Evolutionary conservation across 1,140 invertebrate genomes (phyloP).

Genomic region (Maniola jurtina): DNA sequence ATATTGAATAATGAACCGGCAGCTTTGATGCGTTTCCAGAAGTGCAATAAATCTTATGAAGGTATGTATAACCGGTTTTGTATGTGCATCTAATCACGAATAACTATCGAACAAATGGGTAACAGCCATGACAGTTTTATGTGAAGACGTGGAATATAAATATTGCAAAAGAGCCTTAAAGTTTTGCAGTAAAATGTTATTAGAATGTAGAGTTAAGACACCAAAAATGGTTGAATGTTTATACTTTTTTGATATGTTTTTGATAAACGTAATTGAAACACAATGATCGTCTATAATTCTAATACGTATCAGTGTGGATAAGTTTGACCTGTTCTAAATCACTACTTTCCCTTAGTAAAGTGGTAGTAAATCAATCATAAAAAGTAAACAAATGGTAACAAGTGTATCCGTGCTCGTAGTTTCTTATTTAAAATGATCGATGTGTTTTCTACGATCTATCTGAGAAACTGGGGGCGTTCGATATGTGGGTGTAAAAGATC

Average conservation of each 20-base stretch:
- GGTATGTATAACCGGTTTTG: background rate
- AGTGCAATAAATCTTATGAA: background rate
- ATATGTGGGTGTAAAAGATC: background rate
- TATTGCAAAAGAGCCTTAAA: too few relatives aligned
- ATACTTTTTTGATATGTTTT: too few relatives aligned
- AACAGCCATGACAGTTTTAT: too few relatives aligned
- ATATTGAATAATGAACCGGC: background rate
- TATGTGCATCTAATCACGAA: too few relatives aligned
- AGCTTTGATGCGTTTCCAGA: background rate
- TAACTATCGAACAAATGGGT: too few relatives aligned
- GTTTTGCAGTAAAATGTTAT: too few relatives aligned
- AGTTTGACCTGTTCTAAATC: background rate
- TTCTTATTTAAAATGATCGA: slow-evolving; percentile 2
- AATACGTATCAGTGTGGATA: too few relatives aligned
- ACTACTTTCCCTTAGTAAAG: background rate
- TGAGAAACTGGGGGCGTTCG: background rate
- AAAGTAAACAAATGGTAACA: slow-evolving; percentile 2
- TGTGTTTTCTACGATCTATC: background rate
- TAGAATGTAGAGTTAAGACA: too few relatives aligned
- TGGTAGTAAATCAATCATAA: background rate
- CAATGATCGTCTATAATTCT: too few relatives aligned
- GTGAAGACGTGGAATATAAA: too few relatives aligned
- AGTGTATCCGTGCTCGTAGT: background rate
- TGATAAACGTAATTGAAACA: too few relatives aligned
- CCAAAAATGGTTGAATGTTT: too few relatives aligned